Evolutionary conservation across 2,888 invertebrate genomes (phyloP), one percentile per base, ranked within the genome.

Genomic region (Harpalus rubripes): DNA sequence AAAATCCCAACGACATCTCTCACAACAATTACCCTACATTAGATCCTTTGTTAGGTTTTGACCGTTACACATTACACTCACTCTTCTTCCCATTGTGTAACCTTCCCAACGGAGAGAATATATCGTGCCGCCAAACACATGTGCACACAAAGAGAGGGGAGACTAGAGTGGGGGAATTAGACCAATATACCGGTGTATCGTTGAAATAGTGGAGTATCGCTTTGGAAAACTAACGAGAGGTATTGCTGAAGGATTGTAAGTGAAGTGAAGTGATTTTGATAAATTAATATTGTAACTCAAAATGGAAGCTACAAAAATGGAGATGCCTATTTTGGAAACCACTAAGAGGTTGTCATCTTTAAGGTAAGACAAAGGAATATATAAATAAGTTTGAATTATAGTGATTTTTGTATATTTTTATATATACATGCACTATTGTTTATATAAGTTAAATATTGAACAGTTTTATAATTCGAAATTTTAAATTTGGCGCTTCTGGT

Each of bases 261-360:
- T 52, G 44, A 6, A 52, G 44, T 52, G 44, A 8, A 12, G 44
- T 52, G 44, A n/a, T 56, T 8, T 56, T n/a, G n/a, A n/a, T n/a
- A n/a, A n/a, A n/a, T n/a, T 56, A 4, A 32, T 32, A 26, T 18
- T 63, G 63, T 26, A 78, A 72, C 87, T 87, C 87, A 86, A 87
- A 61, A 87, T 87, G 59, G 85, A 87, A 85, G 86, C 78, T 8
- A 59, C 78, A 6, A 56, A 56, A 16, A 74, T 88, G 79, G 88
- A 89, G 80, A 87, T 81, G 32, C 87, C 87, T 59, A 86, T 87
- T 81, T 86, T 88, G 87, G 88, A 88, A 86, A 87, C 88, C 0
- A 87, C 87, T 12, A 88, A 87, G 65, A 85, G 89, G 84, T 85
- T 89, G 85, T 88, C 88, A 5, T 88, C 88, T 84, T 88, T 89